Conservation (phyloP, 2,113 vertebrate species). For the Gobio gobio region DNA sequence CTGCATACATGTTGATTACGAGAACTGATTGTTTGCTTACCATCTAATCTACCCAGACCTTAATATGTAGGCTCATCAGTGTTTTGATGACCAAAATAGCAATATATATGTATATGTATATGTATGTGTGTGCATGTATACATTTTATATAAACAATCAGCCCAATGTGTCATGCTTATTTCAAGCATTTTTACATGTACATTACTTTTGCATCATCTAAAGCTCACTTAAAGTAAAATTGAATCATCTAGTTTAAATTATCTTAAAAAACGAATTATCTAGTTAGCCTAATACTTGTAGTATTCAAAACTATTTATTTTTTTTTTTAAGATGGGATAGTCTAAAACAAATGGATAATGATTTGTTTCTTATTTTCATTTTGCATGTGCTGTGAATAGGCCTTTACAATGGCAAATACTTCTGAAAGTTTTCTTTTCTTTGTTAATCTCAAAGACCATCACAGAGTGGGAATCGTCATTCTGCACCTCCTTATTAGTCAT, state of each 20-base stretch:
- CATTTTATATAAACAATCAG: not conserved
- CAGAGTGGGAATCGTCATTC: not conserved
- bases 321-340: not conserved
- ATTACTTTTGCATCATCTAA: not conserved
- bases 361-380: not conserved
- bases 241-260: not conserved
- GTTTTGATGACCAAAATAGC: too few relatives aligned
- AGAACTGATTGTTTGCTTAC: too few relatives aligned
- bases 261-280: too few relatives aligned
- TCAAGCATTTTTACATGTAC: not conserved
- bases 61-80: too few relatives aligned
- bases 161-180: not conserved
- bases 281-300: not conserved
- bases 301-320: not conserved
- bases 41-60: too few relatives aligned
- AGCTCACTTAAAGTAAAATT: not conserved
- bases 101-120: too few relatives aligned
- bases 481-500: constrained; percentile 16
- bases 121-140: too few relatives aligned
- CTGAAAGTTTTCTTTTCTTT: not conserved
- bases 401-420: not conserved
- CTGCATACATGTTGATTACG: too few relatives aligned
- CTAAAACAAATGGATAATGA: not conserved
- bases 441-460: not conserved
- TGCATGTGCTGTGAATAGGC: not conserved